Evolutionary conservation across 2,888 invertebrate species (phyloP), one percentile per base, ranked within the genome.

Genomic region (Vesta saturnalis): DNA sequence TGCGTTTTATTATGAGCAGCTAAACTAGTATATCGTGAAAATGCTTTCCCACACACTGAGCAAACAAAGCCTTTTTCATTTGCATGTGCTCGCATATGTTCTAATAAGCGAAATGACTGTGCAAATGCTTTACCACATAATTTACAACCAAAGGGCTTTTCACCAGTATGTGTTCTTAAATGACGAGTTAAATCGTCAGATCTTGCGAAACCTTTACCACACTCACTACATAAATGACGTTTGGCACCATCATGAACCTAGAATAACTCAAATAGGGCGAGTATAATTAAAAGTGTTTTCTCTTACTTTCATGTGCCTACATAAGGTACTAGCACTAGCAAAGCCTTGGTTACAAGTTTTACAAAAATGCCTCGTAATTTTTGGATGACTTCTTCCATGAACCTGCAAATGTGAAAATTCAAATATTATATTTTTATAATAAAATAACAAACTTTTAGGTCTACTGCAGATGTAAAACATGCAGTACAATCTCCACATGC

Each of bases 291-390:
- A 22, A 21, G 19, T 2, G 6, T 8, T 14, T 43, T 21, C 16
- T 14, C 6, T 67, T 75, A 80, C 80, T 73, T 83, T 84, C 76
- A 80, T 79, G 69, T 85, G 85, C 21, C 85, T 75, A 57, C 83
- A 83, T 23, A 85, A 77, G 1, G 84, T 84, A 71, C 84, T 85
- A 1, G 83, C 80, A 74, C 84, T 84, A 1, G 84, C 80, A 74
- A 85, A 85, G 1, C 74, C 78, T 75, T 84, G 82, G 67, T 82
- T 80, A 72, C 85, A 85, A 15, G 81, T 75, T 70, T 81, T 79
- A 71, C 85, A 85, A 16, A 77, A 72, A 69, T 78, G 79, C 47
- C 73, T 71, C 3, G 73, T 70, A 16, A 62, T 56, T 76, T 78
- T 81, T 14, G 74, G 74, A 74, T 82, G 81, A 14, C 74, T 78